Conservation (phyloP, 2,797 vertebrate genomes). For the Labeo calbasu region DNA sequence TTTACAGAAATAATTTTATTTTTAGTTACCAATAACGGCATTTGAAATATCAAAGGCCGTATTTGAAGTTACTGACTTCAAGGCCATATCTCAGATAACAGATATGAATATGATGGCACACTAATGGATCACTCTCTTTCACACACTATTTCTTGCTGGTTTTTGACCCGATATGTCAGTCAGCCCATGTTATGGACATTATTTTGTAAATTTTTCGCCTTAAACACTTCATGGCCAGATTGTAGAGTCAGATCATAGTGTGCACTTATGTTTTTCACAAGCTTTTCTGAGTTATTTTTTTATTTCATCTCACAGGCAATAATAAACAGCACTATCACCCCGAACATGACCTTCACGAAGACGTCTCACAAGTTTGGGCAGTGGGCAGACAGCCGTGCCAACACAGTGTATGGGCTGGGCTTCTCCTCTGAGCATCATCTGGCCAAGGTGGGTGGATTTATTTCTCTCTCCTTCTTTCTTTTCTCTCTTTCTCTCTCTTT, state of each 20-base stretch:
- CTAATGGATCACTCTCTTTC: neutral
- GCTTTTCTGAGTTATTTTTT: slow-evolving; percentile 33
- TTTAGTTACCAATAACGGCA: too few relatives aligned
- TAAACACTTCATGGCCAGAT: neutral
- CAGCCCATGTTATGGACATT: neutral
- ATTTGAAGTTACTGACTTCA: neutral
- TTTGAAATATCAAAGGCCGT: neutral
- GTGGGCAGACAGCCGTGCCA: slow-evolving; percentile 97
- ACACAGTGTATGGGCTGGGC: slow-evolving; percentile 96
- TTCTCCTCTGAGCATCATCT: slow-evolving; percentile 98
- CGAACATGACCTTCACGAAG: slow-evolving; percentile 99
- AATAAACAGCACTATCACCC: slow-evolving; percentile 99
- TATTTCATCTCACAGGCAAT: slow-evolving; percentile 85
- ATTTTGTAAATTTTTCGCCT: neutral
- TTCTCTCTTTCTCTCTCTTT: slow-evolving; percentile 17
- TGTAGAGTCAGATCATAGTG: neutral
- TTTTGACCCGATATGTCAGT: neutral
- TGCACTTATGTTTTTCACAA: neutral
- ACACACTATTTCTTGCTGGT: neutral
- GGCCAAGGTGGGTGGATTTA: slow-evolving; percentile 79
- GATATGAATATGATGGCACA: neutral
- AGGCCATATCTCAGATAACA: neutral
- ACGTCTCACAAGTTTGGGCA: slow-evolving; percentile 99
- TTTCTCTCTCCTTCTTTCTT: slow-evolving; percentile 17
- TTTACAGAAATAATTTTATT: too few relatives aligned